These are phyloP conservation scores for Diogma glabrata DNA, from an alignment of 2,888 invertebrate species.

Conservation along the genomic window DNA sequence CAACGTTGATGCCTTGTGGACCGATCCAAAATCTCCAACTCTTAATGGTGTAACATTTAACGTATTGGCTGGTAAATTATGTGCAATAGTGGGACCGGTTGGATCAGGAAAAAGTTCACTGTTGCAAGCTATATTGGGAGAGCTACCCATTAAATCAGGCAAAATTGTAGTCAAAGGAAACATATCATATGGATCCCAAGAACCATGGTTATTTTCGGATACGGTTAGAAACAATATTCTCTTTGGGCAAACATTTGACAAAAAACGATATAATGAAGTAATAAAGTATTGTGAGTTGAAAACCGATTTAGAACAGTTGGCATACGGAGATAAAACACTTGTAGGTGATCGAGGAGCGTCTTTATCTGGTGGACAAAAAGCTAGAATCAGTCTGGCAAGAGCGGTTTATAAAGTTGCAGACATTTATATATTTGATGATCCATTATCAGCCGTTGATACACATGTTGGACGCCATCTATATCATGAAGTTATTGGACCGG, in stretches of 20 bases:
- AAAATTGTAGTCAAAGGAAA: constrained; percentile 40
- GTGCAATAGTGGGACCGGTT: constrained; percentile 4
- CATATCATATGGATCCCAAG: constrained; percentile 52
- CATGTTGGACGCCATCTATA: constrained; percentile 66
- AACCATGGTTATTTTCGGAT: constrained; percentile 55
- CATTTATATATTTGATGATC: constrained; percentile 69
- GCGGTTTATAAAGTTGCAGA: constrained; percentile 62
- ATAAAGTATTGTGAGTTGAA: constrained; percentile 32
- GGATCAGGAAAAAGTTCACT: constrained; percentile 30
- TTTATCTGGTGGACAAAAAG: constrained; percentile 13
- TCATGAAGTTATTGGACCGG: constrained; percentile 52
- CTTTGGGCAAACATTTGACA: constrained; percentile 53
- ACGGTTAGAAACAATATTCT: constrained; percentile 61
- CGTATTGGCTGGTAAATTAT: background rate
- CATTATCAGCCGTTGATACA: constrained; percentile 66
- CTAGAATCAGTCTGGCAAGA: constrained; percentile 48
- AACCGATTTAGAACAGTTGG: constrained; percentile 35
- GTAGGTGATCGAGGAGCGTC: constrained; percentile 62
- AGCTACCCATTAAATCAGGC: constrained; percentile 43
- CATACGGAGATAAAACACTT: constrained; percentile 39
- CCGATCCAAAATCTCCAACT: constrained; percentile 18
- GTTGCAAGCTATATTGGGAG: constrained; percentile 45
- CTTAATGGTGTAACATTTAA: background rate
- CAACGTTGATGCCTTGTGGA: constrained; percentile 22
- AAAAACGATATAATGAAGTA: constrained; percentile 44